These are phyloP conservation scores for Scrobipalpa costella DNA, from an alignment of 2,888 invertebrate species.

Conservation along the genomic window DNA sequence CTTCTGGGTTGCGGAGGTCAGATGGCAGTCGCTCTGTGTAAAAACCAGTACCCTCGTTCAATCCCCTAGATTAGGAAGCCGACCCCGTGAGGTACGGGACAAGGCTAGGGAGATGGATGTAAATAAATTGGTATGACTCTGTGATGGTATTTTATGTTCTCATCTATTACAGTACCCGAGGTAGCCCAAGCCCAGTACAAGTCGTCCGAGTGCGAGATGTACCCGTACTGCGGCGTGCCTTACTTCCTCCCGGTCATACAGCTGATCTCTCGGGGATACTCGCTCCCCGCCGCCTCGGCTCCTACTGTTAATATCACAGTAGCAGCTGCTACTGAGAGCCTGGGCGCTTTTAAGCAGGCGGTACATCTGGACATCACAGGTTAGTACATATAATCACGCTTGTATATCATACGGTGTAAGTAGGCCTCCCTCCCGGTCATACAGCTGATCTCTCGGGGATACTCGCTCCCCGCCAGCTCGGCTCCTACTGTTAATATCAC, in stretches of 20 bases:
- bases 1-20: too few species aligned
- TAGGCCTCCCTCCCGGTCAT: conserved; percentile 88
- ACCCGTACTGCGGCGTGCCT: conserved; percentile 89
- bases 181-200: conserved; percentile 34
- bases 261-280: conserved; percentile 84
- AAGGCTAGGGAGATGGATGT: too few species aligned
- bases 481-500: conserved; percentile 53
- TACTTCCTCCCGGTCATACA: conserved; percentile 88
- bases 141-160: too few species aligned
- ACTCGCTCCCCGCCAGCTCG: conserved; percentile 79
- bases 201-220: conserved; percentile 77
- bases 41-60: too few species aligned
- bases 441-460: conserved; percentile 84
- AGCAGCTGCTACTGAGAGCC: conserved; percentile 27
- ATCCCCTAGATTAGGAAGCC: too few species aligned
- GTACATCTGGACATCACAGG: conserved; percentile 30
- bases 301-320: conserved; percentile 48
- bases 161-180: conserved; percentile 39
- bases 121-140: too few species aligned
- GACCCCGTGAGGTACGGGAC: too few species aligned
- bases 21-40: too few species aligned
- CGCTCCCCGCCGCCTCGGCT: conserved; percentile 77
- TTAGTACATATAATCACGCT: too few species aligned
- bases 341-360: conserved; percentile 24
- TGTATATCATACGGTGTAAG: too few species aligned